Evolutionary conservation across 2,888 invertebrate species (phyloP), one percentile per base, ranked within the genome.

Genomic region (Pristionchus exspectatus): DNA sequence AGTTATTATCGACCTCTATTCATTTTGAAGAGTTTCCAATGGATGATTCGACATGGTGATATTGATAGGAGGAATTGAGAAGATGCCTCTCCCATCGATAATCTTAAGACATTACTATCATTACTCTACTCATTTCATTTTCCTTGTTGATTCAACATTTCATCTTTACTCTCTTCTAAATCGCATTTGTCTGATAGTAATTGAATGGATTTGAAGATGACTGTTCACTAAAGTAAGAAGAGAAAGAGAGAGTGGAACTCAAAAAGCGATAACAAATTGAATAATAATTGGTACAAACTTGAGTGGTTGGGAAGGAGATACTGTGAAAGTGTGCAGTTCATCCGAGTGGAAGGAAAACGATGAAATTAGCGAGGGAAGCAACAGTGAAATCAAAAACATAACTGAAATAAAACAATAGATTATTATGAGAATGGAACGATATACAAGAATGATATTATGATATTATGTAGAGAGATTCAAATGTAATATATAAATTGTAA

Each of bases 41-140:
- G 93, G 72, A 94, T 91, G 7, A 91, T 59, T 38, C 92, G 92
- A 84, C 94, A 94, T 1, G 94, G 94, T 2, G 94, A 94, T 9
- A 94, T 89, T 59, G 90, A 90, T 88, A 93, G 72, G 84, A 92
- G 90, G 56, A 93, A 88, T 88, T 91, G 90, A 12, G 90, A 88
- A 12, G 38, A 12, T 24, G 33, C 87, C 24, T 16, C n/a, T n/a
- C 63, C 63, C n/a, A 86, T 12, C 9, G 63, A 50, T 18, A 86
- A 14, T 30, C 86, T 86, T 63, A 86, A 86, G 38, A 38, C 38
- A 38, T 38, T 38, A 38, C 5, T 38, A 38, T 38, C 38, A 38
- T 38, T 38, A 38, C 38, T 38, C 38, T 38, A 38, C 38, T 38
- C 38, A 38, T 38, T 38, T 38, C 38, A 38, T 38, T 38, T 38